Percentiles rank a stretch among this genome's conserved stretches.
These are phyloP conservation scores for Periplaneta americana DNA, from an alignment of 1,140 invertebrate genomes.

Conservation along the genomic window DNA sequence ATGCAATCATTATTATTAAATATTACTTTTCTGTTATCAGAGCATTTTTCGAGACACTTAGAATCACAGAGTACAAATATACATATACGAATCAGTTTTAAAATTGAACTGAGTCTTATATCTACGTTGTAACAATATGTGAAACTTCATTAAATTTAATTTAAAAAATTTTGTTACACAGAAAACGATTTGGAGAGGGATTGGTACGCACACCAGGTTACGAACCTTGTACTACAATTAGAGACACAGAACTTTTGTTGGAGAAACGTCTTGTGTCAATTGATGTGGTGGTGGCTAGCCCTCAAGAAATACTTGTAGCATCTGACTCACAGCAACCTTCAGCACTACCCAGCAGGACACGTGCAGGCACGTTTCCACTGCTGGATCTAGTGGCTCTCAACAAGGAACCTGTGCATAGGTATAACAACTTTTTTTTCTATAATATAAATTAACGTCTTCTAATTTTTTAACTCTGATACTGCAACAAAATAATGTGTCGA, in stretches of 20 bases:
- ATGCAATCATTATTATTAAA: no score
- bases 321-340: conserved; percentile 13
- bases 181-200: conserved; percentile 62
- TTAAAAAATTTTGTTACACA: conserved; percentile 29
- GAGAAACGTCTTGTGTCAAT: conserved; percentile 67
- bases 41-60: no score
- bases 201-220: conserved; percentile 72
- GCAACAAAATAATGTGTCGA: no score
- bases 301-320: conserved; percentile 65
- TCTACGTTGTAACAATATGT: no score
- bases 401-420: conserved; percentile 63
- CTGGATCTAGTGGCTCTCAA: conserved; percentile 72
- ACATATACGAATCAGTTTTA: no score
- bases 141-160: no score
- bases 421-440: neutral
- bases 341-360: no score
- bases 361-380: conserved; percentile 67
- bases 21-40: no score
- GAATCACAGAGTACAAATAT: no score
- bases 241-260: conserved; percentile 62
- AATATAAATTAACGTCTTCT: neutral
- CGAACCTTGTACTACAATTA: conserved; percentile 64
- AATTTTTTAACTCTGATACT: neutral
- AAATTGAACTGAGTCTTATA: no score
- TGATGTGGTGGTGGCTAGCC: conserved; percentile 71